Evolutionary conservation across 2,113 vertebrate genomes (phyloP).

Genomic region (Thunnus thynnus): DNA sequence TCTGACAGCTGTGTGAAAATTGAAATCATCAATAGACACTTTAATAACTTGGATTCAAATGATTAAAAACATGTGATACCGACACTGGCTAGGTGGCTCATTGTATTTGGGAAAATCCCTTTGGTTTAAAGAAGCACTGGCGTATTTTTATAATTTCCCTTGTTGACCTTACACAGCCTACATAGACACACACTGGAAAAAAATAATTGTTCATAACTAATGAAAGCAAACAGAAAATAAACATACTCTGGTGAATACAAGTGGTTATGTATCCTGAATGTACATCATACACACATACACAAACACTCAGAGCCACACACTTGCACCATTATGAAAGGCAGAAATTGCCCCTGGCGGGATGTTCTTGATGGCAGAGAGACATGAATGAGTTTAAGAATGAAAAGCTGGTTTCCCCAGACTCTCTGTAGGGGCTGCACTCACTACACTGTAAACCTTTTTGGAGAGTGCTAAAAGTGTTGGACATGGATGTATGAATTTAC

Average conservation of each 20-base stretch:
- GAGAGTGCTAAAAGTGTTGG: neutral
- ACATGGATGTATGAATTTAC: neutral
- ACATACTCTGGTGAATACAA: too few species aligned
- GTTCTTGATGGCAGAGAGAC: conserved; percentile 17
- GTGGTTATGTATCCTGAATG: too few species aligned
- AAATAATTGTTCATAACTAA: too few species aligned
- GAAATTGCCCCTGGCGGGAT: conserved; percentile 6
- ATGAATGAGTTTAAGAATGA: conserved; percentile 45
- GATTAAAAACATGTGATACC: neutral
- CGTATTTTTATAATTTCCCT: too few species aligned
- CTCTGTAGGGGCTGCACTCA: conserved; percentile 28
- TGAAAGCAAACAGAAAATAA: too few species aligned
- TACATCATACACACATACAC: neutral
- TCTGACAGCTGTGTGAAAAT: neutral
- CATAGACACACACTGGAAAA: too few species aligned
- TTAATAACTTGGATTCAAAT: neutral
- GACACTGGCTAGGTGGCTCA: too few species aligned
- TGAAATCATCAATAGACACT: too few species aligned
- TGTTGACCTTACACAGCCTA: too few species aligned
- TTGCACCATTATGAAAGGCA: conserved; percentile 28
- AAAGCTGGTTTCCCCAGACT: conserved; percentile 36
- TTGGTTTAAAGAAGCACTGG: too few species aligned
- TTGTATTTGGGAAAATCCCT: too few species aligned
- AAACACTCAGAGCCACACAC: neutral
- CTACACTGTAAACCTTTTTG: conserved; percentile 13